phyloP scores from a whole-genome alignment of 2,113 vertebrate genomes.

The Microtus oregoni region DNA sequence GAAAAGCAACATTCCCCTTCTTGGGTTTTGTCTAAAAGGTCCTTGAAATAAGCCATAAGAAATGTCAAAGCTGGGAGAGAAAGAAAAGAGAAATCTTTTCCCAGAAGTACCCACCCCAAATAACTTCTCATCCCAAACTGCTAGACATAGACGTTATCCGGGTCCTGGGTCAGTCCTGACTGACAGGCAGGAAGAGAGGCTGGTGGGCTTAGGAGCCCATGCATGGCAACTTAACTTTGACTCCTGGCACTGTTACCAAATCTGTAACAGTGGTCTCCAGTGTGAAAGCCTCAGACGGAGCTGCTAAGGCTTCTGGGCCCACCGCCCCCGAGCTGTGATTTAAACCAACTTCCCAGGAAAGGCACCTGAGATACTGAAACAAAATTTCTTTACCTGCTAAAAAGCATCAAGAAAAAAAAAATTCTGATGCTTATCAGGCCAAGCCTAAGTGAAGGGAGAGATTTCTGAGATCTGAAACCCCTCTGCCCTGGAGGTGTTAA shows the following conservation, averaged over 20 bases:
- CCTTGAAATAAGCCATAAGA: background rate
- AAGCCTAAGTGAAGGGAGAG: conserved; percentile 55
- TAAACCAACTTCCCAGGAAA: background rate
- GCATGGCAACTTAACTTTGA: background rate
- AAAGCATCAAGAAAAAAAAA: conserved; percentile 52
- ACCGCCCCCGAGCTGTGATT: background rate
- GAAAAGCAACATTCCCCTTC: background rate
- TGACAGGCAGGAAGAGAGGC: background rate
- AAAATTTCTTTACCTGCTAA: background rate
- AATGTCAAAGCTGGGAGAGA: background rate
- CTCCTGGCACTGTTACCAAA: too few species aligned
- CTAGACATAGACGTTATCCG: too few species aligned
- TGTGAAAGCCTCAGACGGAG: background rate
- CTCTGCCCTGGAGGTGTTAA: background rate
- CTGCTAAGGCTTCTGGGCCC: background rate
- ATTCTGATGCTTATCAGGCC: conserved; percentile 57
- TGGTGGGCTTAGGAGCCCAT: background rate
- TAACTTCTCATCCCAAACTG: background rate
- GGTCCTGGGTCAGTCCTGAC: background rate
- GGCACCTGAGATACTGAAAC: background rate
- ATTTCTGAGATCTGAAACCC: conserved; percentile 36
- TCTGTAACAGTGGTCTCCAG: background rate
- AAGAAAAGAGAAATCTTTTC: background rate
- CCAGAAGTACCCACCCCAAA: background rate
- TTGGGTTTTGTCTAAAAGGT: background rate